Conservation (phyloP, 2,113 vertebrate species). For the Scatophagus argus region DNA sequence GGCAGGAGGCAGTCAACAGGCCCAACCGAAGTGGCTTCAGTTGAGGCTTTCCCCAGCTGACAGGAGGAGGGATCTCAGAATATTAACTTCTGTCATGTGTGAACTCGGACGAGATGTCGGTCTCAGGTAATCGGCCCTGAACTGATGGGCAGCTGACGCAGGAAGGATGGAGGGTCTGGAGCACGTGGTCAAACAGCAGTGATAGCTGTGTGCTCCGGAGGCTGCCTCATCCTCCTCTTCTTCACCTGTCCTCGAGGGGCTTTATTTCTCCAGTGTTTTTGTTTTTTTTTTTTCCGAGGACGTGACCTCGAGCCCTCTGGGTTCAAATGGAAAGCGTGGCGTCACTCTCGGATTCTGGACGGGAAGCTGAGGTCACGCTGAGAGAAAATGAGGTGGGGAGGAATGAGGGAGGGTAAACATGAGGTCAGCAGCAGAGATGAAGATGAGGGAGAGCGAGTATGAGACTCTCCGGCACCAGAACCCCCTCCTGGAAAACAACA, state of each 20-base stretch:
- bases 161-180: too few relatives aligned
- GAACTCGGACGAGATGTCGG: too few relatives aligned
- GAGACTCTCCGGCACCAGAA: constrained; percentile 70
- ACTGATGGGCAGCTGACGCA: not conserved
- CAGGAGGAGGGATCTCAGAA: not conserved
- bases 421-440: constrained; percentile 34
- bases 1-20: not conserved
- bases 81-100: not conserved
- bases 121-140: not conserved
- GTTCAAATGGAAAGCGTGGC: not conserved
- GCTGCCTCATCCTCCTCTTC: not conserved
- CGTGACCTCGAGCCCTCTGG: constrained; percentile 1
- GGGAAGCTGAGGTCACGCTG: constrained; percentile 59
- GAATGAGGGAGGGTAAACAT: constrained; percentile 51
- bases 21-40: not conserved
- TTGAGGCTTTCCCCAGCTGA: not conserved
- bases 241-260: not conserved
- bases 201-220: too few relatives aligned
- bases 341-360: not conserved
- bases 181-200: too few relatives aligned
- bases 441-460: constrained; percentile 35
- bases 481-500: constrained; percentile 41
- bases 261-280: not conserved
- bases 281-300: not conserved
- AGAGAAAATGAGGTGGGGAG: constrained; percentile 31